Evolutionary conservation across 2,888 invertebrate genomes (phyloP).

Genomic region (Leptinotarsa peninsularis): DNA sequence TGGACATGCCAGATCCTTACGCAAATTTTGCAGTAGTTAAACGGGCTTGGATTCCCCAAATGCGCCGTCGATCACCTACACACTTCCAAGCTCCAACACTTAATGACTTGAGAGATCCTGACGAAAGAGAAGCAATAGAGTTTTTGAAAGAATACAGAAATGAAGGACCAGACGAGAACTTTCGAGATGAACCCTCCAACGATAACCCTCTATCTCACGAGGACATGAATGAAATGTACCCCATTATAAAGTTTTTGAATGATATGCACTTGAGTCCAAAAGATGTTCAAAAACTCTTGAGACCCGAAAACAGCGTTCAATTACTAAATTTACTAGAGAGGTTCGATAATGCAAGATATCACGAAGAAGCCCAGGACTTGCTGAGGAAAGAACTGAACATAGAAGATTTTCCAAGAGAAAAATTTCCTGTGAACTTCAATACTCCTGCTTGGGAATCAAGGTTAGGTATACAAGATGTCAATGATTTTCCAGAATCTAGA

Average conservation of each 20-base stretch:
- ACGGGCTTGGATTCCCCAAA: conserved; percentile 62
- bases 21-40: conserved; percentile 58
- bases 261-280: conserved; percentile 54
- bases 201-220: conserved; percentile 39
- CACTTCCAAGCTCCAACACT: conserved; percentile 56
- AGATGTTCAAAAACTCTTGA: conserved; percentile 56
- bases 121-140: conserved; percentile 57
- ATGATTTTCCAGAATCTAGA: conserved; percentile 68
- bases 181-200: conserved; percentile 14
- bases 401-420: conserved; percentile 44
- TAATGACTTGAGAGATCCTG: conserved; percentile 51
- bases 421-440: conserved; percentile 66
- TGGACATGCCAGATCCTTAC: conserved; percentile 64
- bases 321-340: conserved; percentile 51
- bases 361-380: conserved; percentile 31
- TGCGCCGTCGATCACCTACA: conserved; percentile 58
- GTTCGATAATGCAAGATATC: conserved; percentile 44
- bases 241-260: conserved; percentile 54
- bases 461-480: conserved; percentile 50
- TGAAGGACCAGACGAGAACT: conserved; percentile 39
- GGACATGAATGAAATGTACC: conserved; percentile 54
- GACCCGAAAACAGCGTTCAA: conserved; percentile 54
- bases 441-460: conserved; percentile 66
- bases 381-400: conserved; percentile 37
- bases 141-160: conserved; percentile 53